These are phyloP conservation scores for Triplophysa rosa DNA, from an alignment of 2,113 vertebrate species.

Conservation along the genomic window DNA sequence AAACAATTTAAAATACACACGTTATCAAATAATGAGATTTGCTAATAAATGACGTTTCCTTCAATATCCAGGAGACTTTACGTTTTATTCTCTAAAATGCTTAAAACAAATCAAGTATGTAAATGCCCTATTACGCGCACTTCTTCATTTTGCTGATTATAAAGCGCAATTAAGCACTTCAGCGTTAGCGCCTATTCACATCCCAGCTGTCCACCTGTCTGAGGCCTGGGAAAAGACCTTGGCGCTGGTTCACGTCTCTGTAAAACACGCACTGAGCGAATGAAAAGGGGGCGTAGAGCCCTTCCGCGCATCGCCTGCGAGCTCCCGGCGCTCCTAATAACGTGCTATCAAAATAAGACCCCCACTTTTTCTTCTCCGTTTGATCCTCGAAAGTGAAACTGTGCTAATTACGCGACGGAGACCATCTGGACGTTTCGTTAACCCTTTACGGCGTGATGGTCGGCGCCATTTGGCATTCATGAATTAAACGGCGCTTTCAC, in stretches of 20 bases:
- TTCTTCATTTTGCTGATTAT: constrained; percentile 69
- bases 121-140: constrained; percentile 66
- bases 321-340: constrained; percentile 38
- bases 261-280: constrained; percentile 38
- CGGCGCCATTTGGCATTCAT: constrained; percentile 56
- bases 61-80: not conserved
- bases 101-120: constrained; percentile 62
- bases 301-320: constrained; percentile 11
- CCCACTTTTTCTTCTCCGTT: constrained; percentile 52
- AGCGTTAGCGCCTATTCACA: constrained; percentile 67
- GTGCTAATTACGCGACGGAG: constrained; percentile 62
- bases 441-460: constrained; percentile 55
- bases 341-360: constrained; percentile 51
- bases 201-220: constrained; percentile 76
- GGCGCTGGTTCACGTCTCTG: constrained; percentile 67
- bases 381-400: constrained; percentile 66
- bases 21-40: not conserved
- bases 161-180: constrained; percentile 76
- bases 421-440: constrained; percentile 64
- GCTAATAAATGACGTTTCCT: not conserved
- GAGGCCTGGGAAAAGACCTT: constrained; percentile 71
- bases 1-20: not conserved
- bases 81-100: not conserved
- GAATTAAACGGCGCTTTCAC: constrained; percentile 53
- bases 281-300: constrained; percentile 17